phyloP scores from a whole-genome alignment of 2,888 invertebrate genomes.

The Rutpela maculata region DNA sequence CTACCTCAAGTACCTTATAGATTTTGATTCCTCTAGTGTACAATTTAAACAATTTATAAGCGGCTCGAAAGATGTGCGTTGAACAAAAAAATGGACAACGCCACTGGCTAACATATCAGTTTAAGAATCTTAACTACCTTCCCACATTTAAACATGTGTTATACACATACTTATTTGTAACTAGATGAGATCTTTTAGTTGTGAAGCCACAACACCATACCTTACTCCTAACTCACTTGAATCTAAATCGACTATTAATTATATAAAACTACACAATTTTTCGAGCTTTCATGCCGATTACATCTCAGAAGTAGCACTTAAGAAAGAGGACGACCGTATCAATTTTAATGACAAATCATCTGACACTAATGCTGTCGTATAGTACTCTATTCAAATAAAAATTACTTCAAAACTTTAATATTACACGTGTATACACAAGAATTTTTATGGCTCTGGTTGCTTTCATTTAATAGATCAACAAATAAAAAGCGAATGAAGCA shows the following conservation, averaged over 20 bases:
- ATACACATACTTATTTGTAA: constrained; percentile 59
- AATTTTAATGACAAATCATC: background rate
- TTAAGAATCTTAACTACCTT: constrained; percentile 57
- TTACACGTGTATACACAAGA: too few relatives aligned
- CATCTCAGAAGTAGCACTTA: constrained; percentile 5
- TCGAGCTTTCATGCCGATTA: background rate
- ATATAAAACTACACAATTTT: constrained; percentile 19
- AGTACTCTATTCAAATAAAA: too few relatives aligned
- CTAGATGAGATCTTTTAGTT: constrained; percentile 32
- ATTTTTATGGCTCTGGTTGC: too few relatives aligned
- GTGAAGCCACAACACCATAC: constrained; percentile 17
- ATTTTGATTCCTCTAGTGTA: too few relatives aligned
- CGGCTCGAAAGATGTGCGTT: too few relatives aligned
- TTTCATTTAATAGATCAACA: too few relatives aligned
- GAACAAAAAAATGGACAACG: background rate
- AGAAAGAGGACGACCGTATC: background rate
- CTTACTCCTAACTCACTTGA: constrained; percentile 11
- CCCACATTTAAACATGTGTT: constrained; percentile 59
- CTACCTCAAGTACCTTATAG: too few relatives aligned
- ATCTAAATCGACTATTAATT: constrained; percentile 36
- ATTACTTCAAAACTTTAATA: too few relatives aligned
- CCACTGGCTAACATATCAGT: constrained; percentile 29
- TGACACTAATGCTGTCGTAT: background rate
- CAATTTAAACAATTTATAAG: too few relatives aligned
- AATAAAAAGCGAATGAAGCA: too few relatives aligned